A percentile compares a stretch with the other conserved stretches of the same genome.
Evolutionary conservation across 2,888 invertebrate species (phyloP).

Genomic region (Cataglyphis albicans): DNA sequence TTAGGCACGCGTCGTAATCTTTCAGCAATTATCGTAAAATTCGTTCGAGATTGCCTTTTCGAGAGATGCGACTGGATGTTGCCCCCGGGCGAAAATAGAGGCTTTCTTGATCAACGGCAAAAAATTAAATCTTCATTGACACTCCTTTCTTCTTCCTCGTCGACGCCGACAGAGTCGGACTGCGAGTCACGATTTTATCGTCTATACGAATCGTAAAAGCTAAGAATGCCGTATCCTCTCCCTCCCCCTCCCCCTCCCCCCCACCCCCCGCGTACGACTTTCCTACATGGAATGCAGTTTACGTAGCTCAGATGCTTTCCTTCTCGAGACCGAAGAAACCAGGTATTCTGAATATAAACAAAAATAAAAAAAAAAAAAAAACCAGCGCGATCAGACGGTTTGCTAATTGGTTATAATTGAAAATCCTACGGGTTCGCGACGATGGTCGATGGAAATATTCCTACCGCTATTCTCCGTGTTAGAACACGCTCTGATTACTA

Average conservation of each 20-base stretch:
- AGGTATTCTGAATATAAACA: neutral
- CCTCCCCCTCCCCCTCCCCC: neutral
- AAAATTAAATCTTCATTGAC: conserved; percentile 40
- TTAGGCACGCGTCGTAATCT: neutral
- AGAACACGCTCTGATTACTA: neutral
- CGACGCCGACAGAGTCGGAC: conserved; percentile 47
- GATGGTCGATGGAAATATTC: neutral
- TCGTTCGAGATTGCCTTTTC: neutral
- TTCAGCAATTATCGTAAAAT: conserved; percentile 12
- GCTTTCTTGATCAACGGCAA: conserved; percentile 14
- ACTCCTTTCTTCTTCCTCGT: conserved; percentile 45
- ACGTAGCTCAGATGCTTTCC: conserved; percentile 15
- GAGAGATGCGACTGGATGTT: conserved; percentile 10
- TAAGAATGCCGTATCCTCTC: conserved; percentile 45
- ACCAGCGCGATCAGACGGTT: conserved; percentile 1
- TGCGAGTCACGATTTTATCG: conserved; percentile 62
- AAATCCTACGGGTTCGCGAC: neutral
- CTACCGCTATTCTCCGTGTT: neutral
- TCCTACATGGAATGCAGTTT: conserved; percentile 55
- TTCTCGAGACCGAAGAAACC: neutral
- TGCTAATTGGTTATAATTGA: conserved; percentile 21
- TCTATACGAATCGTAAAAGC: conserved; percentile 57
- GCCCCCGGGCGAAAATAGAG: conserved; percentile 3
- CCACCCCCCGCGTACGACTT: conserved; percentile 47
- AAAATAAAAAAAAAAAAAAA: conserved; percentile 13